These are phyloP conservation scores for Epinotia bilunana DNA, from an alignment of 2,888 invertebrate genomes.

Conservation along the genomic window DNA sequence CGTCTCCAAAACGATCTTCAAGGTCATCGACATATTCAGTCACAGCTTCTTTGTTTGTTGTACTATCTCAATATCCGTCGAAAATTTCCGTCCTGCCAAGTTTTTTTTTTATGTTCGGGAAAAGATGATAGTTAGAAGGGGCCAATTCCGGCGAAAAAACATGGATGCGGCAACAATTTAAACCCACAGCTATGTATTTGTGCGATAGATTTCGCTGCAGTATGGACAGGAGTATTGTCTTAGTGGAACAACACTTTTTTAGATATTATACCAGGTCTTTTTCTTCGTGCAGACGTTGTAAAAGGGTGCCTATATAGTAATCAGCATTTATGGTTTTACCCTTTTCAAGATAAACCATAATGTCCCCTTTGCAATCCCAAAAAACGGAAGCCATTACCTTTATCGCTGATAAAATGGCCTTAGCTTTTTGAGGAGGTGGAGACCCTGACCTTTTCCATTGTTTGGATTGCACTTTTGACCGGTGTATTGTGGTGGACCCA, in stretches of 20 bases:
- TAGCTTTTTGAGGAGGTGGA: too few species aligned
- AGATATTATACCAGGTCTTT: not conserved
- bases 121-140: not conserved
- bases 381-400: too few species aligned
- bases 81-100: not conserved
- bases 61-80: not conserved
- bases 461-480: too few species aligned
- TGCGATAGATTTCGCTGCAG: too few species aligned
- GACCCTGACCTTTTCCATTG: too few species aligned
- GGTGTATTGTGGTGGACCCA: too few species aligned
- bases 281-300: conserved; percentile 4
- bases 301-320: conserved; percentile 5
- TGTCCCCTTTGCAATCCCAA: too few species aligned
- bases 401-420: too few species aligned
- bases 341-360: conserved; percentile 3
- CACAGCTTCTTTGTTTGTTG: not conserved
- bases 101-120: conserved; percentile 3
- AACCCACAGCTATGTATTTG: conserved; percentile 7
- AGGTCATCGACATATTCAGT: conserved; percentile 7
- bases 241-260: conserved; percentile 18
- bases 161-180: conserved; percentile 6
- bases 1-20: conserved; percentile 6
- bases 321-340: conserved; percentile 6
- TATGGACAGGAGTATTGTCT: not conserved
- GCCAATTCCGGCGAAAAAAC: conserved; percentile 5